Evolutionary conservation across 2,888 invertebrate species (phyloP).

Genomic region (Hipparchia semele): DNA sequence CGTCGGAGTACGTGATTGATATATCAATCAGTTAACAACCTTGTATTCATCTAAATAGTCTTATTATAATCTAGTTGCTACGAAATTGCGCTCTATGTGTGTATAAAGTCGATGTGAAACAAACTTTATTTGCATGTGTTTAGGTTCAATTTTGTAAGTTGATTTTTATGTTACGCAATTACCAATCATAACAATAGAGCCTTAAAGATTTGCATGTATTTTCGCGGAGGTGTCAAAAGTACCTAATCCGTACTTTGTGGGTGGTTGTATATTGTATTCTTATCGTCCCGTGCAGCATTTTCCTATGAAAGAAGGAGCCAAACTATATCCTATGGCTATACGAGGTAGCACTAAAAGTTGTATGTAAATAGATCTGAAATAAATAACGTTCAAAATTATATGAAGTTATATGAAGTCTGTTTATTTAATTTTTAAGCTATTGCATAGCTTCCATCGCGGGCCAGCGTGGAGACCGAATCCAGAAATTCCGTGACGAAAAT

Average conservation of each 20-base stretch:
- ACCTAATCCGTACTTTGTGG: conserved; percentile 6
- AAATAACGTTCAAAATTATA: too few relatives aligned
- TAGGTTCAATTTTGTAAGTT: neutral
- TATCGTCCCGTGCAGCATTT: too few relatives aligned
- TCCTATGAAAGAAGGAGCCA: too few relatives aligned
- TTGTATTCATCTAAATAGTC: conserved; percentile 42
- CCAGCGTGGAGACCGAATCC: too few relatives aligned
- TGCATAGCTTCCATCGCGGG: too few relatives aligned
- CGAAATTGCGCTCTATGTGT: neutral
- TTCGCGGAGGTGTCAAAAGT: conserved; percentile 5
- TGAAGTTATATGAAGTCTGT: too few relatives aligned
- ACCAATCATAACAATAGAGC: conserved; percentile 11
- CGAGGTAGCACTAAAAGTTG: too few relatives aligned
- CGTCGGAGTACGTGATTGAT: conserved; percentile 45
- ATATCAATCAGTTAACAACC: conserved; percentile 41
- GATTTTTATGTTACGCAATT: neutral
- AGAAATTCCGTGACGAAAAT: too few relatives aligned
- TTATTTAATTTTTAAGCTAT: too few relatives aligned
- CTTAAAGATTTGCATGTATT: neutral
- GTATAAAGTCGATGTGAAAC: neutral
- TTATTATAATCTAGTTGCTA: conserved; percentile 36
- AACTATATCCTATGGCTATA: too few relatives aligned
- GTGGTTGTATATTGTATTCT: too few relatives aligned
- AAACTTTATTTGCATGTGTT: neutral
- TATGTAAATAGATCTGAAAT: too few relatives aligned